Conservation (phyloP, 1,140 invertebrate genomes). For the Littorina saxatilis region DNA sequence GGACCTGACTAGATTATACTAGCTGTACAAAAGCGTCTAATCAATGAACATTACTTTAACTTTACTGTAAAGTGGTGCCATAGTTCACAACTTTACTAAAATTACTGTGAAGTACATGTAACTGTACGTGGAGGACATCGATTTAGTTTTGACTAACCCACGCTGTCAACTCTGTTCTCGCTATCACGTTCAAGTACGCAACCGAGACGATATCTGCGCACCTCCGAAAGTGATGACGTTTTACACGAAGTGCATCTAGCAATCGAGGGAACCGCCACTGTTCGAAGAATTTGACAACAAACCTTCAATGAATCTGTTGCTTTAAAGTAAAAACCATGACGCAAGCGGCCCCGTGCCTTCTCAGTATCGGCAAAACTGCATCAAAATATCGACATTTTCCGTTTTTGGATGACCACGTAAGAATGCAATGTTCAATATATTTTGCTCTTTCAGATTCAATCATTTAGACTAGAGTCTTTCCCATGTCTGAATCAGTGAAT, state of each 20-base stretch:
- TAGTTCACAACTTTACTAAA: no score
- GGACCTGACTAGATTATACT: no score
- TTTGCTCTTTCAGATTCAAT: background rate
- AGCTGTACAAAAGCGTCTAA: no score
- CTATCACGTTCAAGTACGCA: no score
- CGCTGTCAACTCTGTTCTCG: no score
- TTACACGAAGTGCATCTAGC: background rate
- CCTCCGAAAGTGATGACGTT: constrained; percentile 12
- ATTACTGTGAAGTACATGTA: no score
- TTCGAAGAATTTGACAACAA: background rate
- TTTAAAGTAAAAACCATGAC: background rate
- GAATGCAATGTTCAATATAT: no score
- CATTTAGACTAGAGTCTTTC: background rate
- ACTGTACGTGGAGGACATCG: no score
- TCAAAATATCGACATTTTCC: constrained; percentile 27
- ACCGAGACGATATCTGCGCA: no score
- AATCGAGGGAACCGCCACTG: constrained; percentile 13
- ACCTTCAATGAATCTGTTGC: background rate
- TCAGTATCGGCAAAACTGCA: constrained; percentile 5
- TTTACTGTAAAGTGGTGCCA: no score
- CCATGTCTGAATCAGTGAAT: background rate
- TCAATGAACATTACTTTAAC: no score
- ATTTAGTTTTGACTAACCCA: no score
- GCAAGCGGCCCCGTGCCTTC: constrained; percentile 5
- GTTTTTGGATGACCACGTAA: constrained; percentile 6